Conservation (phyloP, 2,113 vertebrate genomes). For the Callionymus lyra region DNA sequence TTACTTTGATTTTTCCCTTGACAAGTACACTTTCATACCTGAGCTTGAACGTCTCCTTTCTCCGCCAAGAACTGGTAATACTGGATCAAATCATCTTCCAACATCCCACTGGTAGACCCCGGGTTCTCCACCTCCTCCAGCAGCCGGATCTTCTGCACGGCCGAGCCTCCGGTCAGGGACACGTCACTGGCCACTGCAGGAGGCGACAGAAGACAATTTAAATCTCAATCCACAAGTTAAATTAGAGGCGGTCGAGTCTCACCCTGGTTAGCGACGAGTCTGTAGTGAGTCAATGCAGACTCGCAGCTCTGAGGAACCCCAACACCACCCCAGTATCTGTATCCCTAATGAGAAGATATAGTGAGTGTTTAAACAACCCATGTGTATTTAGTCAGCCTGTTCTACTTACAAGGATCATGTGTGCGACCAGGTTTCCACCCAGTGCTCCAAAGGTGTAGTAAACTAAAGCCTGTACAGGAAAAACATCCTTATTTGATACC, state of each 20-base stretch:
- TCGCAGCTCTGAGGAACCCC: slow-evolving; percentile 96
- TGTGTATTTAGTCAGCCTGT: background rate
- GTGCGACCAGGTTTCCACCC: slow-evolving; percentile 89
- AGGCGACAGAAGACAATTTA: background rate
- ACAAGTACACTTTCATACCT: slow-evolving; percentile 56
- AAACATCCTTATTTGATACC: no score
- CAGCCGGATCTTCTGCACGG: slow-evolving; percentile 89
- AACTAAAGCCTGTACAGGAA: slow-evolving; percentile 76
- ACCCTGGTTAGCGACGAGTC: slow-evolving; percentile 93
- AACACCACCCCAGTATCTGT: slow-evolving; percentile 94
- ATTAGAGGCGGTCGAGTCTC: slow-evolving; percentile 11
- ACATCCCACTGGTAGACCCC: slow-evolving; percentile 89
- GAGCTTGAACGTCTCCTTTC: slow-evolving; percentile 97
- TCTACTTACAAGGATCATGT: slow-evolving; percentile 93
- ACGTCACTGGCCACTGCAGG: slow-evolving; percentile 87
- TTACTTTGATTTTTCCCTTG: background rate
- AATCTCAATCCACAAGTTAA: background rate
- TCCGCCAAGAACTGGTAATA: slow-evolving; percentile 98
- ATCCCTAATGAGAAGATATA: slow-evolving; percentile 68
- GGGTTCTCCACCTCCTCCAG: slow-evolving; percentile 93
- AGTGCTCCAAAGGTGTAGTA: slow-evolving; percentile 97
- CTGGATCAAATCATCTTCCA: slow-evolving; percentile 96
- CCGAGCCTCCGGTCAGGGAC: slow-evolving; percentile 88
- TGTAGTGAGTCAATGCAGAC: slow-evolving; percentile 92
- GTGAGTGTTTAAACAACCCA: background rate